Evolutionary conservation across 1,140 invertebrate species (phyloP).

Genomic region (Eciton burchellii): DNA sequence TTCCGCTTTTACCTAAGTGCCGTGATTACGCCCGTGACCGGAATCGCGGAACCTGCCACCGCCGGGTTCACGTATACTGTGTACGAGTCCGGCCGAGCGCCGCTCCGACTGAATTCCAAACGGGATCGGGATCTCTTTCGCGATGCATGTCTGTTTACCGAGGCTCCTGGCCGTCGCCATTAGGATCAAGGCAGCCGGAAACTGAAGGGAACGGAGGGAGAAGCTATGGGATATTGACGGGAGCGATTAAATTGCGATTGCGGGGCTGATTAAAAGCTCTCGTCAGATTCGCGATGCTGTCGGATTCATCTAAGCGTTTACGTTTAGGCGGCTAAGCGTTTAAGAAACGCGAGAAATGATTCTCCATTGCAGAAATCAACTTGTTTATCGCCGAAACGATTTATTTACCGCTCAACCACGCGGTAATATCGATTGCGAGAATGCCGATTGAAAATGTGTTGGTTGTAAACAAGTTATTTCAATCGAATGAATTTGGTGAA

Average conservation of each 20-base stretch:
- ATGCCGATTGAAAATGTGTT: too few relatives aligned
- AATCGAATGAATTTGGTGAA: too few relatives aligned
- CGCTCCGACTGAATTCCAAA: conserved; percentile 46
- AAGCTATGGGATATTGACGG: neutral
- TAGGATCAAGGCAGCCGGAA: neutral
- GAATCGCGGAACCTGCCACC: conserved; percentile 33
- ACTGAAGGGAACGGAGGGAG: neutral
- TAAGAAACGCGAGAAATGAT: too few relatives aligned
- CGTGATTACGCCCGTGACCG: conserved; percentile 59
- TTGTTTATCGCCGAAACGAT: too few relatives aligned
- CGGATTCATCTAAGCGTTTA: too few relatives aligned
- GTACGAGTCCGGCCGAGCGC: conserved; percentile 7
- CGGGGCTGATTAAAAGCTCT: neutral
- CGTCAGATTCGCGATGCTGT: neutral
- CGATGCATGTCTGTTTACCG: conserved; percentile 33
- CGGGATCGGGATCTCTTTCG: conserved; percentile 39
- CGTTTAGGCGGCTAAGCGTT: too few relatives aligned
- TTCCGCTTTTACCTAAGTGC: conserved; percentile 58
- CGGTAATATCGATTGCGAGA: too few relatives aligned
- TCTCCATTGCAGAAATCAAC: too few relatives aligned
- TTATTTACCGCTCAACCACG: too few relatives aligned
- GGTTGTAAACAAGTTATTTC: too few relatives aligned
- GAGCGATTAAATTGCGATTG: too few relatives aligned
- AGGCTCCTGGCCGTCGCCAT: conserved; percentile 8
- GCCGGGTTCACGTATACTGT: too few relatives aligned